These are phyloP conservation scores for Thysanoteuthis rhombus DNA, from an alignment of 2,888 invertebrate species.

Conservation along the genomic window DNA sequence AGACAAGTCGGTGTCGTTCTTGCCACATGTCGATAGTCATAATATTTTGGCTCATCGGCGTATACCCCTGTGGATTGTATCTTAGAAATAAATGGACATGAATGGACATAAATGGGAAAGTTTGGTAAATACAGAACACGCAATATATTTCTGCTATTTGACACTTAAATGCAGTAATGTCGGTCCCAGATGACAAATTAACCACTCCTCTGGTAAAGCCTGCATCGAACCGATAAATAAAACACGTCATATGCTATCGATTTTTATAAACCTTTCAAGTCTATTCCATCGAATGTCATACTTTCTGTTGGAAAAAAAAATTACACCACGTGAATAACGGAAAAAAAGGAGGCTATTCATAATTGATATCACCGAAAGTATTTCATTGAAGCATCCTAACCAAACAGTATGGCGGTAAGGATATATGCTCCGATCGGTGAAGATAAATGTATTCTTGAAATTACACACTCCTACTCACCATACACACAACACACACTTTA, in stretches of 20 bases:
- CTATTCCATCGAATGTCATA: background rate
- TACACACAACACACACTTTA: no score
- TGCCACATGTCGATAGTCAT: no score
- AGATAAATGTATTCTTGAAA: no score
- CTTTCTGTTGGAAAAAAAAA: background rate
- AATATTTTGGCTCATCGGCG: no score
- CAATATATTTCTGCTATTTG: background rate
- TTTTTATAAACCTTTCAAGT: background rate
- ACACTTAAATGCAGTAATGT: background rate
- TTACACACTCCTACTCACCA: no score
- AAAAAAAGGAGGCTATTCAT: background rate
- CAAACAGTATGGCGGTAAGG: background rate
- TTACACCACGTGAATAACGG: background rate
- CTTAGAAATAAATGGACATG: background rate
- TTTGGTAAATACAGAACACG: background rate
- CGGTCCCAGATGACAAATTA: background rate
- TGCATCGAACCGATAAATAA: background rate
- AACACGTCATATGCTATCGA: background rate
- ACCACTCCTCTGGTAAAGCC: background rate
- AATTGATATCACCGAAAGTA: background rate
- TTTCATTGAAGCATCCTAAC: background rate
- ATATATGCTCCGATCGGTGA: no score
- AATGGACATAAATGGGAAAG: background rate
- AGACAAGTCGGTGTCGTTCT: no score
- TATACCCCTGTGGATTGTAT: background rate